phyloP scores from a whole-genome alignment of 2,888 invertebrate genomes.

The Rotaria macrura region DNA sequence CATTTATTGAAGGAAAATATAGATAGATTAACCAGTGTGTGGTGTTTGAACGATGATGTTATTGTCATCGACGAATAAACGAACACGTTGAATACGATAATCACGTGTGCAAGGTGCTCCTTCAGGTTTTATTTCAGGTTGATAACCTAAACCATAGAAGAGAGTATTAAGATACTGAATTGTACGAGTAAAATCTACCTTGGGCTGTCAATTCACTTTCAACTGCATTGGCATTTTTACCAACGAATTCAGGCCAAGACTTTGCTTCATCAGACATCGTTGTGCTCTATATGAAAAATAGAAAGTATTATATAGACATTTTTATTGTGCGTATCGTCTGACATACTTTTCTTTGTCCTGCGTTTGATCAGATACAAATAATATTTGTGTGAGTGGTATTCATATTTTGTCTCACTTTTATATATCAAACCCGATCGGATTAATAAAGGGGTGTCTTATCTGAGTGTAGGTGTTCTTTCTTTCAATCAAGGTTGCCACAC shows the following conservation, averaged over 20 bases:
- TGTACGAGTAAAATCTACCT: background rate
- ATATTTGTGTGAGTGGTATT: background rate
- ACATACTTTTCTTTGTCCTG: background rate
- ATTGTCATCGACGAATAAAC: background rate
- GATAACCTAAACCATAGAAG: background rate
- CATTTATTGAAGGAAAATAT: background rate
- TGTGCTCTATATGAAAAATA: background rate
- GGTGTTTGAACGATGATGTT: background rate
- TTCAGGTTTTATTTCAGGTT: background rate
- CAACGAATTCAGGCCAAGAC: background rate
- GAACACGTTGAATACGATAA: background rate
- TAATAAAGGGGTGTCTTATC: background rate
- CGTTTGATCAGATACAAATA: background rate
- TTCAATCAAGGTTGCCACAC: background rate
- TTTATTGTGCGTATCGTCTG: background rate
- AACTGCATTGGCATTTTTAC: background rate
- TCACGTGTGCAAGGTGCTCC: background rate
- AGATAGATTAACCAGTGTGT: background rate
- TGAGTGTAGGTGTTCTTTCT: background rate
- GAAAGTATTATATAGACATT: too few species aligned
- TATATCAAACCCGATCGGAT: background rate
- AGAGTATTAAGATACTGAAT: background rate
- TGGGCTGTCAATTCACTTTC: background rate
- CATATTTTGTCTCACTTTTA: background rate
- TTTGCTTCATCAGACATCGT: background rate